Percentiles rank a stretch among this genome's conserved stretches.
Evolutionary conservation across 2,113 vertebrate genomes (phyloP).

Genomic region (Egretta garzetta): DNA sequence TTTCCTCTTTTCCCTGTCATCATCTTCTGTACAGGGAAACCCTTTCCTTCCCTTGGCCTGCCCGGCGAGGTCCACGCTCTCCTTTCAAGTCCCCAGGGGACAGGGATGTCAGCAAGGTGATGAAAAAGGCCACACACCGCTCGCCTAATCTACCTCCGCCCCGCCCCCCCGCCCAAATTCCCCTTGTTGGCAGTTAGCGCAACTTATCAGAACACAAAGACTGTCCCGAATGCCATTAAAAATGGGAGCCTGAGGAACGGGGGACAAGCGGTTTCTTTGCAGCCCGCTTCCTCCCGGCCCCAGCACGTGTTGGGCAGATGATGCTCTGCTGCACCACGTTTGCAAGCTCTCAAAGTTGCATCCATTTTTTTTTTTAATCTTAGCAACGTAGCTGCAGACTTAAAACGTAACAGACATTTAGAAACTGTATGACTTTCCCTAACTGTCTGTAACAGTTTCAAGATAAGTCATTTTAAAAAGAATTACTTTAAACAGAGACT

Average conservation of each 20-base stretch:
- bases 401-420: conserved; percentile 44
- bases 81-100: background rate
- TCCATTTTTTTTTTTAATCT: background rate
- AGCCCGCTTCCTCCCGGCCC: background rate
- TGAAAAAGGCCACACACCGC: background rate
- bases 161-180: background rate
- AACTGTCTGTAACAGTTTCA: conserved; percentile 56
- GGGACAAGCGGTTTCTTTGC: background rate
- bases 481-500: conserved; percentile 4
- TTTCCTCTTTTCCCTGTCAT: background rate
- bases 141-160: background rate
- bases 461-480: conserved; percentile 51
- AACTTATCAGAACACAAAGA: background rate
- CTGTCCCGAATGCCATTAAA: background rate
- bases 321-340: background rate
- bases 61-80: background rate
- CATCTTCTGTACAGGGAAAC: background rate
- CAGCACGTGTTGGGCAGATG: background rate
- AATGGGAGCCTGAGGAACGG: background rate
- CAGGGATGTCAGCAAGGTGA: background rate
- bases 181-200: background rate
- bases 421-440: conserved; percentile 60
- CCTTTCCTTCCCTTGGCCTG: background rate
- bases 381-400: background rate
- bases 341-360: background rate